Base-by-base conservation (phyloP, 2,797 vertebrate species). In the Philypnodon macrostomus region DNA sequence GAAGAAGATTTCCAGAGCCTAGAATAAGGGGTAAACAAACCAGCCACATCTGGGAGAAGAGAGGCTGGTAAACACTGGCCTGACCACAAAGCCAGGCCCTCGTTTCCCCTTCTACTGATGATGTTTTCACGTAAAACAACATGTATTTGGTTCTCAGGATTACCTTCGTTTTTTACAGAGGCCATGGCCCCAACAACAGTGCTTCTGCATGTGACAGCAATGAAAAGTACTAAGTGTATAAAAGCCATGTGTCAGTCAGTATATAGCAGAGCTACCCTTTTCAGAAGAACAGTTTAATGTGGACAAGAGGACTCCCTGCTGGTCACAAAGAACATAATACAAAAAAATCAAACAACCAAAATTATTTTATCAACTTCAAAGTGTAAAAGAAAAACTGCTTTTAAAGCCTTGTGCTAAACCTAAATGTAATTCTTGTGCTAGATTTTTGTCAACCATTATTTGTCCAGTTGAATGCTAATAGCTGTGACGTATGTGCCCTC, bases 1-100 rank as follows among this genome's bases (percentile, higher is more conserved):
- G 58, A 61, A 79, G 85, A 90, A 53, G 72, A 88, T 78, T 87
- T 89, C 85, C 87, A 89, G 84, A 88, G 64, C 73, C 70, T 67
- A 62, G 53, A 11, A 38, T 63, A 49, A 69, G 67, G 79, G 67
- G 78, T 70, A 85, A 85, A 82, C 77, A 86, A 89, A 88, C 77
- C 76, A 72, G 69, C 68, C 63, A 81, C 80, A 85, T 88, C 83
- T 87, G 85, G 77, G 72, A 63, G 61, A 70, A 63, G 63, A 23
- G 63, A 63, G 33, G 66, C 54, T 56, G 73, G 75, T 84, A 82
- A 85, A 86, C 79, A 84, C 46, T 24, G 53, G 54, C 51, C 58
- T 29, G 53, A 52, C 68, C 57, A 41, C 75, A 79, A 52, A 83
- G 72, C 56, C 15, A 21, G 53, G 41, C 38, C 69, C 67, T 79